Evolutionary conservation across 2,797 vertebrate species (phyloP).

Genomic region (Melopsittacus undulatus): DNA sequence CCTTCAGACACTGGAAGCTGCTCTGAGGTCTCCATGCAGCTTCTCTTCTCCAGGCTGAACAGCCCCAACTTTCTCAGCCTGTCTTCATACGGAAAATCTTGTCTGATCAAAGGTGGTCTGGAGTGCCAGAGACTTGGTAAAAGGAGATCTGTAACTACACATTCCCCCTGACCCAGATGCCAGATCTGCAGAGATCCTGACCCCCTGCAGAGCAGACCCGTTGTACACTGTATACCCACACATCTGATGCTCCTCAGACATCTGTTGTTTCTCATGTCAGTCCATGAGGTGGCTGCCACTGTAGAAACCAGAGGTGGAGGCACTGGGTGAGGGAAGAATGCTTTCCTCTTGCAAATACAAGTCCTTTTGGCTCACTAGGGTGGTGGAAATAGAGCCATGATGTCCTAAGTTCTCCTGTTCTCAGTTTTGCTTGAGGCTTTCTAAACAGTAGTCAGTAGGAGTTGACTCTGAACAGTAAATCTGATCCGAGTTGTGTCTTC

Average conservation of each 20-base stretch:
- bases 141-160: not conserved
- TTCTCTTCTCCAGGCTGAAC: too few relatives aligned
- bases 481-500: not conserved
- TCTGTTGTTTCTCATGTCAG: not conserved
- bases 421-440: not conserved
- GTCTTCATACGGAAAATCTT: too few relatives aligned
- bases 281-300: not conserved
- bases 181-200: not conserved
- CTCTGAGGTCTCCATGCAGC: too few relatives aligned
- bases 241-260: not conserved
- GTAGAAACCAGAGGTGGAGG: not conserved
- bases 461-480: not conserved
- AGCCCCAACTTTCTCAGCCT: too few relatives aligned
- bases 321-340: not conserved
- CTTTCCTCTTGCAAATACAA: not conserved
- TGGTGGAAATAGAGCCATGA: not conserved
- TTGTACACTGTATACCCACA: accelerated
- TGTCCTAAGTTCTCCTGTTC: not conserved
- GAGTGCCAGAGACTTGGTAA: not conserved
- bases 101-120: not conserved
- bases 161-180: not conserved
- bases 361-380: not conserved
- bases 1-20: too few relatives aligned
- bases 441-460: not conserved
- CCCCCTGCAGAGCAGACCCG: not conserved